Base-by-base conservation (phyloP, 2,888 invertebrate species). In the Mesoligia furuncula region DNA sequence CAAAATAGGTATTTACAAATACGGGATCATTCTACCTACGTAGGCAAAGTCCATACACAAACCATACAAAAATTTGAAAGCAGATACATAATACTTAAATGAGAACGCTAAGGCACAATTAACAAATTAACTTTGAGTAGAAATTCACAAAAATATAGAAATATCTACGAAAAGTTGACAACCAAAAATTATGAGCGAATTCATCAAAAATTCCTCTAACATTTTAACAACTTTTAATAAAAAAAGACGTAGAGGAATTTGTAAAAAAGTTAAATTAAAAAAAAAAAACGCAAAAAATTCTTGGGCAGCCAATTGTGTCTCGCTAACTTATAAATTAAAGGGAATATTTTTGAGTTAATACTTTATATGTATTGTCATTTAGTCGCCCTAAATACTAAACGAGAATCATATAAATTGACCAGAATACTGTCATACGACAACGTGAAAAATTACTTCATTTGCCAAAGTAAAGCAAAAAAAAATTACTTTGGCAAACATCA, bases 371-470 rank as follows among this genome's bases (percentile, higher is more conserved):
- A 94, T 95, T 95, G 95, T 96, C 96, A 96, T 96, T 96, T 96
- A 96, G 96, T 95, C 95, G 96, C 96, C 96, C 96, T 96, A 96
- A 95, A 91, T 90, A 96, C 96, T 95, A 96, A 96, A 96, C 93
- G 95, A 96, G 95, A 96, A 95, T 90, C 95, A 96, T 96, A 96
- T 96, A 95, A 92, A 90, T 84, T 88, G 81, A 87, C 87, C 82
- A 90, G 66, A 90, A 89, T 64, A 84, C 80, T 77, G 84, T 84
- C 85, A 81, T 77, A 81, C 79, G 85, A 86, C 84, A 84, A 87
- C 73, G 64, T 61, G 36, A 75, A 77, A 73, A 72, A 59, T 11
- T 0, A 51, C 39, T 80, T 31, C 51, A 81, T 74, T 72, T 82
- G 71, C 71, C 70, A 80, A 85, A 82, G 48, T 42, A 67, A 76